Conservation (phyloP, 2,797 vertebrate genomes). For the Acipenser transmontanus region DNA sequence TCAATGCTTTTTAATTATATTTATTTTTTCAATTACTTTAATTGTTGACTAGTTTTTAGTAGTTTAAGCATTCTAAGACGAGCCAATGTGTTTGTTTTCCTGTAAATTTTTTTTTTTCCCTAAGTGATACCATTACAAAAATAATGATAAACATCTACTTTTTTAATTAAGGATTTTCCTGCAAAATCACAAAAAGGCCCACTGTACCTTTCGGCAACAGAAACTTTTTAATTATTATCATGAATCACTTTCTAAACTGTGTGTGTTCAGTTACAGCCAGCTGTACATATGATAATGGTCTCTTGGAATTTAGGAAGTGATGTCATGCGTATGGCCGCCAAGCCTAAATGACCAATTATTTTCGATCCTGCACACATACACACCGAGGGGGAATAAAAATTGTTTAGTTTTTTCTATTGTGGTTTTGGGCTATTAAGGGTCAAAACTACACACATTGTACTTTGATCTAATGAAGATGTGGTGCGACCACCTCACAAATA, state of each 20-base stretch:
- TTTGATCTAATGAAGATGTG: conserved; percentile 26
- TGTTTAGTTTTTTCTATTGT: conserved; percentile 21
- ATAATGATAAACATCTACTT: too few relatives aligned
- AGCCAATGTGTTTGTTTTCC: too few relatives aligned
- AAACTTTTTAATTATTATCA: conserved; percentile 4
- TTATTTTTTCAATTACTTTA: too few relatives aligned
- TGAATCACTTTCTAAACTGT: conserved; percentile 20
- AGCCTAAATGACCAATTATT: conserved; percentile 39
- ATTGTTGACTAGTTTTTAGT: too few relatives aligned
- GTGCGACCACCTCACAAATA: conserved; percentile 26
- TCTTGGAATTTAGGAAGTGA: conserved; percentile 48
- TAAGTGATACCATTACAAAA: too few relatives aligned
- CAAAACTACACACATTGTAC: conserved; percentile 18
- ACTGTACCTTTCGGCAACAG: neutral
- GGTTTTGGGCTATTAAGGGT: conserved; percentile 23
- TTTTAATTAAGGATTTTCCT: conserved; percentile 9
- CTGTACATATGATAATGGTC: conserved; percentile 41
- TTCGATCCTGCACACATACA: conserved; percentile 33
- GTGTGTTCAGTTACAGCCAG: conserved; percentile 30
- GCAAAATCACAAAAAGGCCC: neutral
- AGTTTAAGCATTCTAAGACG: too few relatives aligned
- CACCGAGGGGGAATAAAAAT: conserved; percentile 30
- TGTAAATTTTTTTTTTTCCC: too few relatives aligned
- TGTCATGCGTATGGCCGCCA: conserved; percentile 41
- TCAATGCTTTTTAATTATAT: too few relatives aligned